A percentile compares a stretch with the other conserved stretches of the same genome.
phyloP scores from a whole-genome alignment of 2,797 vertebrate genomes.

The Microcaecilia unicolor region DNA sequence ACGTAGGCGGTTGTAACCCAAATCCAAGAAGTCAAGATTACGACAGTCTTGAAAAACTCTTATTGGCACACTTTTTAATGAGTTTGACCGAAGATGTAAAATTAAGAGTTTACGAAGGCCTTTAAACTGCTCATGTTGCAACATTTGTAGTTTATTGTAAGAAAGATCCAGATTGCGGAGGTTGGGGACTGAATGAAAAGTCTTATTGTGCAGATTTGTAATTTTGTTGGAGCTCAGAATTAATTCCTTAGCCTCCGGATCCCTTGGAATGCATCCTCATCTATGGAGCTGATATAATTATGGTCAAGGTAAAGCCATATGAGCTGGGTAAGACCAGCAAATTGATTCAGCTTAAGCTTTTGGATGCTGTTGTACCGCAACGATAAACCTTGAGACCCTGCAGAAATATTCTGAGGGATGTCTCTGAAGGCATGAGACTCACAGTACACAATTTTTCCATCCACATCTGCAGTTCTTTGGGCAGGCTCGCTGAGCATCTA shows the following conservation, averaged over 20 bases:
- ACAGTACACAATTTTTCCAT: constrained; percentile 96
- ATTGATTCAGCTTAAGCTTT: constrained; percentile 81
- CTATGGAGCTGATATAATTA: constrained; percentile 84
- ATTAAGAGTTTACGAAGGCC: constrained; percentile 87
- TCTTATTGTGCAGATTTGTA: constrained; percentile 79
- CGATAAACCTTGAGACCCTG: constrained; percentile 86
- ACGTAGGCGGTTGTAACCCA: constrained; percentile 91
- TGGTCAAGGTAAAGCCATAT: constrained; percentile 97
- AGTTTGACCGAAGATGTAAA: constrained; percentile 89
- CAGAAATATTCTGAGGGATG: constrained; percentile 87
- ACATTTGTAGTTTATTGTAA: constrained; percentile 86
- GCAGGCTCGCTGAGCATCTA: constrained; percentile 80
- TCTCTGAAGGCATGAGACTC: constrained; percentile 90
- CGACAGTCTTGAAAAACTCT: constrained; percentile 91
- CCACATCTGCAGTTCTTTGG: constrained; percentile 88
- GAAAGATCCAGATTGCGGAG: constrained; percentile 91
- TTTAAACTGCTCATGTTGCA: constrained; percentile 82
- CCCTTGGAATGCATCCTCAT: constrained; percentile 85
- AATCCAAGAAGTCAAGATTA: constrained; percentile 89
- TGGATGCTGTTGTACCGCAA: constrained; percentile 94
- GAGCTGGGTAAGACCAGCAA: constrained; percentile 85
- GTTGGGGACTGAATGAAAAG: constrained; percentile 86
- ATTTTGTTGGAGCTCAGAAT: constrained; percentile 97
- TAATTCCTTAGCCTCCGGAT: constrained; percentile 90
- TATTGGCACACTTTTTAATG: constrained; percentile 82